Percentiles rank a stretch among this genome's conserved stretches.
Conservation (phyloP, 2,888 invertebrate species). For the Drosophila vallismaia region DNA sequence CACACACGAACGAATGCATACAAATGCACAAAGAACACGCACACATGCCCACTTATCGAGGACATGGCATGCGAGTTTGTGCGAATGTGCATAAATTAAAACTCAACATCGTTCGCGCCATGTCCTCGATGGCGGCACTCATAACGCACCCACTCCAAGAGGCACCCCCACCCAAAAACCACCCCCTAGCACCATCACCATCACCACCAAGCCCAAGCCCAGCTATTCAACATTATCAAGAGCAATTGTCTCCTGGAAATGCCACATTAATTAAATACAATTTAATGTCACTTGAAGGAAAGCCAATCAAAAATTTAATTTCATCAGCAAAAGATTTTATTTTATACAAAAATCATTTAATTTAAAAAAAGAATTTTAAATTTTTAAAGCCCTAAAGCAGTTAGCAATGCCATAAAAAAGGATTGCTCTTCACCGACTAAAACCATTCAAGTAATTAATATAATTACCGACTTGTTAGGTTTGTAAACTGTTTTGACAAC, state of each 20-base stretch:
- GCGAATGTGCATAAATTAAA: constrained; percentile 70
- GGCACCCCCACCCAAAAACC: neutral
- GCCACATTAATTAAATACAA: constrained; percentile 41
- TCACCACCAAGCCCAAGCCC: neutral
- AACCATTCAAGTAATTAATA: neutral
- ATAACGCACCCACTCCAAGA: constrained; percentile 39
- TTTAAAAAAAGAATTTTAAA: too few species aligned
- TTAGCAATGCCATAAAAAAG: too few species aligned
- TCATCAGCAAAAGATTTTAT: neutral
- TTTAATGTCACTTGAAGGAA: constrained; percentile 17
- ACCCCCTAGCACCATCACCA: neutral
- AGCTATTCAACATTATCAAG: constrained; percentile 46
- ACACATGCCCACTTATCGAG: constrained; percentile 26
- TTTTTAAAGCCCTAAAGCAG: neutral
- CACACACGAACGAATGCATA: too few species aligned
- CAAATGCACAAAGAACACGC: neutral
- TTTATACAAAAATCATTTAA: neutral
- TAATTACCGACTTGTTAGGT: neutral
- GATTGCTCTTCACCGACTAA: neutral
- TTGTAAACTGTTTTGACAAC: constrained; percentile 11
- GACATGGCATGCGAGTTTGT: constrained; percentile 33
- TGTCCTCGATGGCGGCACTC: constrained; percentile 62
- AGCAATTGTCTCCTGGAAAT: constrained; percentile 61
- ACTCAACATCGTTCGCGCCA: constrained; percentile 45
- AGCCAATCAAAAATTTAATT: neutral